Conservation (phyloP, 2,113 vertebrate species). For the Psilopsiagon aurifrons region DNA sequence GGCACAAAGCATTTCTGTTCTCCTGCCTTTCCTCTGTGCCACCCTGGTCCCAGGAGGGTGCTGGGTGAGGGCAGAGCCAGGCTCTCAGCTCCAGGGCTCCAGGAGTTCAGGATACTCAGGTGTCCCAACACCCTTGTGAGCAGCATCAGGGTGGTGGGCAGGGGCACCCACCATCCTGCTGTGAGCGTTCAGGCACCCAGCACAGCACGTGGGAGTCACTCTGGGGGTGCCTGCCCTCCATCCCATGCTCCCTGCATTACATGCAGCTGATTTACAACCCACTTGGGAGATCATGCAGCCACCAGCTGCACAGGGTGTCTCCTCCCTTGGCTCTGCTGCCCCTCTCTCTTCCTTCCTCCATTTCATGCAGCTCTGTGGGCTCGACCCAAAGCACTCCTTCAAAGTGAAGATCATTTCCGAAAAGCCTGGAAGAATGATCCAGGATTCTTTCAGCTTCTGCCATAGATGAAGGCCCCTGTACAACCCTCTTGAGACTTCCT, state of each 20-base stretch:
- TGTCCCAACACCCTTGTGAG: neutral
- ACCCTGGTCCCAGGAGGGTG: neutral
- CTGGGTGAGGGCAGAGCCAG: neutral
- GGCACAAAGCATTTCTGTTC: neutral
- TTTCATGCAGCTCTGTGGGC: neutral
- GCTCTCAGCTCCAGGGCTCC: accelerated
- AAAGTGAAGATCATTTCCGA: neutral
- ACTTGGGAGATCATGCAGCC: neutral
- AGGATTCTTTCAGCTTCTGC: neutral
- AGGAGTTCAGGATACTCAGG: neutral
- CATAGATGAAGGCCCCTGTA: neutral
- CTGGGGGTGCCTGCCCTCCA: accelerated
- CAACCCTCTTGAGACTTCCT: neutral
- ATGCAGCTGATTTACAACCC: neutral
- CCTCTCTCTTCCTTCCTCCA: neutral
- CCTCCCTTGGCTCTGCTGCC: neutral
- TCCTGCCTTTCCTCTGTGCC: neutral
- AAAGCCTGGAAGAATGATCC: neutral
- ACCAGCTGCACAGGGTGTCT: neutral
- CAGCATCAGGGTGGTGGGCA: neutral
- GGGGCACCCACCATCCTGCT: neutral
- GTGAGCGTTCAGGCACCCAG: neutral
- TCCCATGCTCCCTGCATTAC: accelerated
- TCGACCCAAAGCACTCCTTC: neutral
- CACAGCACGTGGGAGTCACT: neutral